Base-by-base conservation (phyloP, 30 jellyfish, hydroid and myxozoan genomes). In the Aurelia coerulea region DNA sequence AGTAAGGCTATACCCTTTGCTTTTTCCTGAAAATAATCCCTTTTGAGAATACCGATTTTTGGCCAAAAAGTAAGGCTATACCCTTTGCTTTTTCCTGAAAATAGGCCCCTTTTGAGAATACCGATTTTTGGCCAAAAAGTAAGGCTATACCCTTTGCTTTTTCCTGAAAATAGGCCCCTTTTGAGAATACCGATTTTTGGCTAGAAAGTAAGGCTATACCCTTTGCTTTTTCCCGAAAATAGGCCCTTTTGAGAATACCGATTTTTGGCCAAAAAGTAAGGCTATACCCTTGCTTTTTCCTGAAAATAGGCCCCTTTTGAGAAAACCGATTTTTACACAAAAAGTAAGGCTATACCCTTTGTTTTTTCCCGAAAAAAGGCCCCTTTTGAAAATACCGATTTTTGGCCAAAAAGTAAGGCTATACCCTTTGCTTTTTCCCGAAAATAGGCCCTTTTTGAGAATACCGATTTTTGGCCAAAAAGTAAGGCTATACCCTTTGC, bases 401-500 rank as follows among this genome's bases (percentile, higher is more conserved):
- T 66, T 66, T 29, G 19, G 42, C 2, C 51, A 29, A n/a, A 66
- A 66, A 29, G 51, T 14, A 66, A 19, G 77, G 59, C 59, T 66
- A 9, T 66, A 9, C 42, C 77, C 77, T 66, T 9, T 23, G 29
- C 42, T 66, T 66, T 66, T n/a, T 39, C 16, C 54, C 5, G 1
- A 19, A 66, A n/a, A 19, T 5, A 29, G 42, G 10, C 9, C 77
- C n/a, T 23, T 32, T 66, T n/a, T 0, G 1, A 5, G 4, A 39
- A 15, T 3, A 4, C 37, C 6, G 14, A 16, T 66, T 66, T 66
- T 66, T 4, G n/a, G 16, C 2, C 8, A 33, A 66, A 66, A 16
- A 17, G 51, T 14, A 66, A 66, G 59, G 77, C 77, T 23, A 66
- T 66, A 66, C 12, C 59, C 77, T 66, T 66, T 39, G n/a, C 77